These are phyloP conservation scores for Actinernus sp. DNA, from an alignment of 92 coral and sea anemone species.

Conservation along the genomic window DNA sequence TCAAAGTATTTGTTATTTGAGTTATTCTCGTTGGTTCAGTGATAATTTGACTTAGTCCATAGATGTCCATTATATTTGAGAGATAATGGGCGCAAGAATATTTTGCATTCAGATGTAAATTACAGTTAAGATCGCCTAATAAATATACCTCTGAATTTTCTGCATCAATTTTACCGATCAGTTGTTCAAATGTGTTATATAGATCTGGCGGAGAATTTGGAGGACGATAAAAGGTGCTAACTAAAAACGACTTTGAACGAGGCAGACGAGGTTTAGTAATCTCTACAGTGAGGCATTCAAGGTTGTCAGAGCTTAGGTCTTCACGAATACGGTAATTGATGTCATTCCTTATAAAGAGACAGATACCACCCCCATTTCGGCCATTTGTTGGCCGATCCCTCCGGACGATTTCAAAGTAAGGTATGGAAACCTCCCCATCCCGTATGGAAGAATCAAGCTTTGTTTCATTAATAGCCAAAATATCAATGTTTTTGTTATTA, in stretches of 20 bases:
- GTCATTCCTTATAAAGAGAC: slow-evolving; percentile 10
- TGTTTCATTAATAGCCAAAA: slow-evolving; percentile 44
- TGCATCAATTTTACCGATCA: no score
- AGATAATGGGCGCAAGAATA: slow-evolving; percentile 31
- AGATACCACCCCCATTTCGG: slow-evolving; percentile 33
- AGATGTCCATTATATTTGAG: slow-evolving; percentile 50
- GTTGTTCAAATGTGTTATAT: slow-evolving; percentile 23
- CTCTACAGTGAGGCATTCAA: no score
- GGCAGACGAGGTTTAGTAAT: slow-evolving; percentile 6
- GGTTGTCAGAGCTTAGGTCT: background rate
- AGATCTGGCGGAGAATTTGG: slow-evolving; percentile 38
- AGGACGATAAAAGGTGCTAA: slow-evolving; percentile 52
- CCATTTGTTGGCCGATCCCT: slow-evolving; percentile 28
- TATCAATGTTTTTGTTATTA: slow-evolving; percentile 27
- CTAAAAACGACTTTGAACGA: slow-evolving; percentile 16
- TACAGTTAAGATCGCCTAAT: slow-evolving; percentile 61
- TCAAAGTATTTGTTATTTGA: slow-evolving; percentile 43
- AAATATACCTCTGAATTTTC: slow-evolving; percentile 46
- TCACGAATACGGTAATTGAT: slow-evolving; percentile 14
- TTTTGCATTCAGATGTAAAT: slow-evolving; percentile 3
- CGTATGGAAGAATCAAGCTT: slow-evolving; percentile 14
- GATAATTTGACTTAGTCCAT: slow-evolving; percentile 59
- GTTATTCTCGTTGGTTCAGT: no score
- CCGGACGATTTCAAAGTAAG: slow-evolving; percentile 35
- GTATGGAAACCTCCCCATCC: no score